Evolutionary conservation across 1,140 invertebrate genomes (phyloP).

Genomic region (Daktulosphaira vitifoliae): DNA sequence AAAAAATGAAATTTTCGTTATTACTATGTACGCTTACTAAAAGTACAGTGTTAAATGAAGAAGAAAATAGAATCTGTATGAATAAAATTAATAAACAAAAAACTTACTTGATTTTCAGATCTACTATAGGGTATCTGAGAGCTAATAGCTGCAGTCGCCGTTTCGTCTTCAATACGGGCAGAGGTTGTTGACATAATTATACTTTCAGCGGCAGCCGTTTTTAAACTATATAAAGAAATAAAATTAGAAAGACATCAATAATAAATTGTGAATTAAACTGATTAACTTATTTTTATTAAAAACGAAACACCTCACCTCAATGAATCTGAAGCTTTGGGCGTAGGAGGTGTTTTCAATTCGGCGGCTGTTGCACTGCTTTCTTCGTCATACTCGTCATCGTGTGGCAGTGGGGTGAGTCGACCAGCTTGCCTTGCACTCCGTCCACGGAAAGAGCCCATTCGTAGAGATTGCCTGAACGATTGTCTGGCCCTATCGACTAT

Average conservation of each 20-base stretch:
- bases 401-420: slow-evolving; percentile 37
- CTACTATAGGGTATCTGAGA: too few species aligned
- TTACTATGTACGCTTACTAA: too few species aligned
- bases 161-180: slow-evolving; percentile 6
- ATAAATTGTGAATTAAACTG: too few species aligned
- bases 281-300: too few species aligned
- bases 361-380: slow-evolving; percentile 23
- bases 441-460: slow-evolving; percentile 39
- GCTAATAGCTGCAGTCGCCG: not conserved
- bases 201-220: slow-evolving; percentile 14
- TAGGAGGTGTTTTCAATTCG: slow-evolving; percentile 14
- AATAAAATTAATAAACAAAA: too few species aligned
- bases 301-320: slow-evolving; percentile 3
- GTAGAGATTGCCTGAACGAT: slow-evolving; percentile 49
- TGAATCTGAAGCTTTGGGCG: slow-evolving; percentile 23
- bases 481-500: slow-evolving; percentile 59
- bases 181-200: not conserved
- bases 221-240: not conserved
- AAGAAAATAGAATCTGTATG: too few species aligned
- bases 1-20: too few species aligned
- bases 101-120: too few species aligned
- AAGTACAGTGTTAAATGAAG: too few species aligned
- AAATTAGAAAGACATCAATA: not conserved
- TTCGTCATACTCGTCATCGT: slow-evolving; percentile 37
- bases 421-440: slow-evolving; percentile 31